Evolutionary conservation across 2,888 invertebrate species (phyloP).

Genomic region (Mesoligia furuncula): DNA sequence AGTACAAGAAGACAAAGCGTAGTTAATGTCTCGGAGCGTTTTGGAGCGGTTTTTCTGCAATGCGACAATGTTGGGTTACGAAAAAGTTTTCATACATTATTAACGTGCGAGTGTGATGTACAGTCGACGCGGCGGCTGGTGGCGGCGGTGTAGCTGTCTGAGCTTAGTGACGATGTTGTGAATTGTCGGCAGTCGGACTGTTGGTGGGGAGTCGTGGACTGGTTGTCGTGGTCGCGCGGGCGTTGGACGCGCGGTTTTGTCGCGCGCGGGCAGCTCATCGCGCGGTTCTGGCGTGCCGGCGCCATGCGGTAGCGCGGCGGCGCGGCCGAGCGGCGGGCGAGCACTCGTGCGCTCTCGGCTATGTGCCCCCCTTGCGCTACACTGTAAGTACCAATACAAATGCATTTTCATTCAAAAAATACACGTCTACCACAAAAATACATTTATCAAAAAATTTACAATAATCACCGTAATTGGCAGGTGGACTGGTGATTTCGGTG

Average conservation of each 20-base stretch:
- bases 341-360: slow-evolving; percentile 88
- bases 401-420: slow-evolving; percentile 3
- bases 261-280: slow-evolving; percentile 70
- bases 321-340: slow-evolving; percentile 87
- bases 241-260: slow-evolving; percentile 63
- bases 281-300: slow-evolving; percentile 74
- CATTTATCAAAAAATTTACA: background rate
- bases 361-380: slow-evolving; percentile 90
- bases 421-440: background rate
- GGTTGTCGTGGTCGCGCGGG: slow-evolving; percentile 73
- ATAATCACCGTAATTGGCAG: slow-evolving; percentile 40
- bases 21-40: slow-evolving; percentile 65
- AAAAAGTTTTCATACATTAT: slow-evolving; percentile 75
- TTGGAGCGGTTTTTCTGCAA: slow-evolving; percentile 82
- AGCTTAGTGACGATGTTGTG: slow-evolving; percentile 71
- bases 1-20: slow-evolving; percentile 64
- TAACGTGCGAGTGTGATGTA: slow-evolving; percentile 69
- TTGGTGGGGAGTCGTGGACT: slow-evolving; percentile 85
- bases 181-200: slow-evolving; percentile 89
- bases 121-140: slow-evolving; percentile 59
- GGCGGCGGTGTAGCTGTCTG: slow-evolving; percentile 59
- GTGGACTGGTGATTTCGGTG: slow-evolving; percentile 39
- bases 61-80: slow-evolving; percentile 82
- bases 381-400: slow-evolving; percentile 82
- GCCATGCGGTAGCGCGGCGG: slow-evolving; percentile 85